These are phyloP conservation scores for Microcebus murinus DNA, from an alignment of 2,113 vertebrate species.

Conservation along the genomic window DNA sequence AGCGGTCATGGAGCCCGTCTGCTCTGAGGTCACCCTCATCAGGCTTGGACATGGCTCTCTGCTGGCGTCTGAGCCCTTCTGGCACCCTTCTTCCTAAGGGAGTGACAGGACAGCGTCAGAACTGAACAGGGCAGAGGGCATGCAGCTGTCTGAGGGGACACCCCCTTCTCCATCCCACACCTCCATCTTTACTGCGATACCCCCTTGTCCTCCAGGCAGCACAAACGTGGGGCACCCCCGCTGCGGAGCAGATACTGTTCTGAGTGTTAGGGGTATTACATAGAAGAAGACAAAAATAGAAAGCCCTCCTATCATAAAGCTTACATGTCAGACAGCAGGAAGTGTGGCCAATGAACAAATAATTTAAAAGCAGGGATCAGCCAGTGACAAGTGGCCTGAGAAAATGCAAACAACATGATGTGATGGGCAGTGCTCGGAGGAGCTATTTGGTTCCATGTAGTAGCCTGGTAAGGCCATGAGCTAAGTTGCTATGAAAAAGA, in stretches of 20 bases:
- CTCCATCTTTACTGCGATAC: neutral
- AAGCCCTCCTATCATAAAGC: neutral
- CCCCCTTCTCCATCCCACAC: neutral
- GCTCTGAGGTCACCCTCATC: neutral
- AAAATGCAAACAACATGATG: neutral
- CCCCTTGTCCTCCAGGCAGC: neutral
- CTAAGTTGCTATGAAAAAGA: neutral
- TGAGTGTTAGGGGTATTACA: neutral
- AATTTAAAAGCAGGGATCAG: neutral
- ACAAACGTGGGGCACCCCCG: neutral
- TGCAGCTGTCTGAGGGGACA: fast-evolving
- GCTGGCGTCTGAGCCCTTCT: neutral
- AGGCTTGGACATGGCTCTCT: neutral
- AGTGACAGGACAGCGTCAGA: neutral
- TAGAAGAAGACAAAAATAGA: neutral
- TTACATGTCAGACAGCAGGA: neutral
- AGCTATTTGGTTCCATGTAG: fast-evolving
- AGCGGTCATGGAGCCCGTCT: neutral
- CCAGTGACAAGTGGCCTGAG: neutral
- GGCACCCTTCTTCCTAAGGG: neutral
- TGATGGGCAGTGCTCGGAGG: neutral
- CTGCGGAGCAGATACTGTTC: neutral
- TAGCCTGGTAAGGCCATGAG: neutral
- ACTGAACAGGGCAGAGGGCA: neutral
- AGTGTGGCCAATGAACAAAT: neutral